A percentile compares a stretch with the other conserved stretches of the same genome.
Conservation (phyloP, 64 coral and sea anemone species). For the Trachythela sp. region DNA sequence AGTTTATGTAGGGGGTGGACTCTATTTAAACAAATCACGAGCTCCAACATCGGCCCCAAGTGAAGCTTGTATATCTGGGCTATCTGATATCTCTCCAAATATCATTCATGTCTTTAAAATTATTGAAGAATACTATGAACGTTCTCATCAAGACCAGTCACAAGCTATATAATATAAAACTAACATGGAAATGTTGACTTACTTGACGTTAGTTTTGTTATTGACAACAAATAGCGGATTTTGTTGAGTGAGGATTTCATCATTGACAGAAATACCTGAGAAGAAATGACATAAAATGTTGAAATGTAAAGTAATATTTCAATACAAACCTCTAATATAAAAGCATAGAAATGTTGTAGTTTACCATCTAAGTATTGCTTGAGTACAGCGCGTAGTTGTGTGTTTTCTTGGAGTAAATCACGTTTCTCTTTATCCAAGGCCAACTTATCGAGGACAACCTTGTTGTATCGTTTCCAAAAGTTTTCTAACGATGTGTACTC, state of each 20-base stretch:
- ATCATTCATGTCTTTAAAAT: too few species aligned
- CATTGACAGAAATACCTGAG: conserved; percentile 96
- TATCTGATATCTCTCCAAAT: too few species aligned
- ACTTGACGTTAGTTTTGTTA: conserved; percentile 98
- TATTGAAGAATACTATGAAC: too few species aligned
- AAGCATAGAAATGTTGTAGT: neutral
- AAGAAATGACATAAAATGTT: neutral
- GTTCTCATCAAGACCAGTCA: neutral
- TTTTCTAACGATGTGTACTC: conserved; percentile 95
- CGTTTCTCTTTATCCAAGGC: conserved; percentile 97
- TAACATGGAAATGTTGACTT: conserved; percentile 8
- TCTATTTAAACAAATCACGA: too few species aligned
- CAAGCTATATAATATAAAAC: neutral
- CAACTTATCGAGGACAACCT: conserved; percentile 95
- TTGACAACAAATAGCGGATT: conserved; percentile 99
- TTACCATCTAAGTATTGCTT: conserved; percentile 98
- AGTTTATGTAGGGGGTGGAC: too few species aligned
- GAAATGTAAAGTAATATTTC: neutral
- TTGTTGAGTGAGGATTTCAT: conserved; percentile 84
- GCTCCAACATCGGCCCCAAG: too few species aligned
- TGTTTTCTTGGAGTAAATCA: conserved; percentile 85
- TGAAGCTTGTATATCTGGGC: too few species aligned
- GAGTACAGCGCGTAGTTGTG: conserved; percentile 85
- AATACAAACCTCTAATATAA: neutral
- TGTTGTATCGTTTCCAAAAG: conserved; percentile 98